A percentile compares a stretch with the other conserved stretches of the same genome.
Conservation (phyloP, 2,797 vertebrate species). For the Limnodromus scolopaceus region DNA sequence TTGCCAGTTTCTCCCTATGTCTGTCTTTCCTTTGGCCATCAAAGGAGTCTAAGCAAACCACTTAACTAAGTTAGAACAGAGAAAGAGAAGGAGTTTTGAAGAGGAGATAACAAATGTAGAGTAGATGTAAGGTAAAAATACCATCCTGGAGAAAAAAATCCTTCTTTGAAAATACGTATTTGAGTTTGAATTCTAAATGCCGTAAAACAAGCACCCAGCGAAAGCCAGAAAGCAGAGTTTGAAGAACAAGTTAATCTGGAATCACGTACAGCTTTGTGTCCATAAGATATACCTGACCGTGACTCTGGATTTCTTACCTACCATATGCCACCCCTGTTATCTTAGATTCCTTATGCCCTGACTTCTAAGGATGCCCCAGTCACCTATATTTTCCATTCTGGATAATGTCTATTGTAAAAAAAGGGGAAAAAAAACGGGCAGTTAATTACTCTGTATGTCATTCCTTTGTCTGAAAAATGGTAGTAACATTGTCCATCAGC, state of each 20-base stretch:
- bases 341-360: background rate
- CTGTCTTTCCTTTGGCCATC: background rate
- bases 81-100: background rate
- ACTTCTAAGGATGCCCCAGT: background rate
- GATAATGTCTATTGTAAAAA: background rate
- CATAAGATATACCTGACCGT: background rate
- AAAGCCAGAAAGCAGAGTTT: background rate
- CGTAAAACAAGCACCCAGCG: rapidly evolving
- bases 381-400: background rate
- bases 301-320: background rate
- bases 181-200: background rate
- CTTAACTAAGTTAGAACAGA: background rate
- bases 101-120: background rate
- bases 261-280: background rate
- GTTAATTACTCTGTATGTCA: background rate
- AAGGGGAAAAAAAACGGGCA: rapidly evolving
- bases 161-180: background rate
- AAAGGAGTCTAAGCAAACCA: background rate
- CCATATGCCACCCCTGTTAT: background rate
- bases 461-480: background rate
- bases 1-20: background rate
- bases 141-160: background rate
- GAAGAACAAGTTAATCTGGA: background rate
- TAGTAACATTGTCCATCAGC: background rate
- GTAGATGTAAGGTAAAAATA: background rate